Conservation (phyloP, 2,113 vertebrate genomes). For the Procapra przewalskii region DNA sequence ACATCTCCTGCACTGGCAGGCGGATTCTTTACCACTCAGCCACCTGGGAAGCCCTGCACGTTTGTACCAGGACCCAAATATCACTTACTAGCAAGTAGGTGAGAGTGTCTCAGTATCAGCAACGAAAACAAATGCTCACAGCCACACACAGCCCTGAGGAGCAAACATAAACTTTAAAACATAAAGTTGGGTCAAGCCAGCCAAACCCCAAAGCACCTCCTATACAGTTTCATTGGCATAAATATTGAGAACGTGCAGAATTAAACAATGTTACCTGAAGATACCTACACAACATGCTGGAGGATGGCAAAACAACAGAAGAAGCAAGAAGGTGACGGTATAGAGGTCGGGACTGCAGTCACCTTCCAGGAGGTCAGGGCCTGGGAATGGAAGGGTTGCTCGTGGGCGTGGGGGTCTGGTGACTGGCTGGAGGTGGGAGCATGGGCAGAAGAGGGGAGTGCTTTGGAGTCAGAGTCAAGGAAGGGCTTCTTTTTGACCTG, state of each 20-base stretch:
- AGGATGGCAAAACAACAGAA: neutral
- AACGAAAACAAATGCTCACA: rapidly evolving
- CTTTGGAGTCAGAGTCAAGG: neutral
- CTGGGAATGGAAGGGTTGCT: neutral
- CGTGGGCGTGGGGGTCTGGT: rapidly evolving
- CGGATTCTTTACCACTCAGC: neutral
- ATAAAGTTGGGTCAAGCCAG: neutral
- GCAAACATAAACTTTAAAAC: neutral
- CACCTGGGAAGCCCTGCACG: neutral
- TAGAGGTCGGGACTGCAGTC: rapidly evolving
- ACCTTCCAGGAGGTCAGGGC: neutral
- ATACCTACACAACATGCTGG: too few species aligned
- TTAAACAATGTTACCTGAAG: neutral
- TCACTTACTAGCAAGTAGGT: neutral
- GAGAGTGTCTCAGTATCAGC: neutral
- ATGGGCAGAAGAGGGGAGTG: neutral
- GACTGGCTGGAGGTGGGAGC: too few species aligned
- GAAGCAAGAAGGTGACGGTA: rapidly evolving
- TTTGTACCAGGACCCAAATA: neutral
- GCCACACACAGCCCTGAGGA: neutral
- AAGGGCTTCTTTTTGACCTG: neutral
- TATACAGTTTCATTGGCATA: neutral
- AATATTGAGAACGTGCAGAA: neutral
- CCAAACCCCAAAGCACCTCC: neutral
- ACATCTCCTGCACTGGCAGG: neutral